A percentile compares a stretch with the other conserved stretches of the same genome.
Evolutionary conservation across 2,113 vertebrate species (phyloP).

Genomic region (Megaleporinus macrocephalus): DNA sequence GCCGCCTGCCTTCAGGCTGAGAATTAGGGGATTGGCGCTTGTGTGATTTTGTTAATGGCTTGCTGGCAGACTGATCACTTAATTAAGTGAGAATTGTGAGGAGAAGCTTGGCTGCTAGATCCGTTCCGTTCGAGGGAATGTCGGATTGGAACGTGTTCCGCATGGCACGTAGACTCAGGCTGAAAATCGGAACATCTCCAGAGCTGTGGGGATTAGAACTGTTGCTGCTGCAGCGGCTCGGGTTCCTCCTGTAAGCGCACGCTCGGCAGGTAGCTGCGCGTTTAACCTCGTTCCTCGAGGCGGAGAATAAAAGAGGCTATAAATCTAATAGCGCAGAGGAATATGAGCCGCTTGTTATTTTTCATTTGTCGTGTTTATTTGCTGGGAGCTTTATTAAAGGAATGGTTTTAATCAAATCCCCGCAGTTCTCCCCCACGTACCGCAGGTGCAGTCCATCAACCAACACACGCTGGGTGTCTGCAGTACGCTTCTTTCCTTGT

Average conservation of each 20-base stretch:
- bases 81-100: constrained; percentile 51
- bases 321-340: background rate
- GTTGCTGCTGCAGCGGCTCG: constrained; percentile 39
- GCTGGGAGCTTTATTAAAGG: background rate
- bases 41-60: constrained; percentile 55
- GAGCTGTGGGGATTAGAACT: constrained; percentile 2
- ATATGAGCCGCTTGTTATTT: too few relatives aligned
- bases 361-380: background rate
- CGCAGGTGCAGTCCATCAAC: background rate
- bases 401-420: background rate
- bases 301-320: background rate
- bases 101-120: constrained; percentile 33
- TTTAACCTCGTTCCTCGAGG: background rate
- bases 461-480: too few relatives aligned
- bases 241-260: background rate
- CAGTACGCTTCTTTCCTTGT: background rate
- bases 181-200: background rate
- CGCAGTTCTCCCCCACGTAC: too few relatives aligned
- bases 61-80: constrained; percentile 56
- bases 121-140: constrained; percentile 16
- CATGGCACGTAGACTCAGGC: background rate
- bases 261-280: background rate
- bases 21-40: constrained; percentile 53
- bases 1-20: constrained; percentile 46
- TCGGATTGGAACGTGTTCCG: background rate